phyloP scores from a whole-genome alignment of 2,113 vertebrate genomes.

The Elanus axillaris region DNA sequence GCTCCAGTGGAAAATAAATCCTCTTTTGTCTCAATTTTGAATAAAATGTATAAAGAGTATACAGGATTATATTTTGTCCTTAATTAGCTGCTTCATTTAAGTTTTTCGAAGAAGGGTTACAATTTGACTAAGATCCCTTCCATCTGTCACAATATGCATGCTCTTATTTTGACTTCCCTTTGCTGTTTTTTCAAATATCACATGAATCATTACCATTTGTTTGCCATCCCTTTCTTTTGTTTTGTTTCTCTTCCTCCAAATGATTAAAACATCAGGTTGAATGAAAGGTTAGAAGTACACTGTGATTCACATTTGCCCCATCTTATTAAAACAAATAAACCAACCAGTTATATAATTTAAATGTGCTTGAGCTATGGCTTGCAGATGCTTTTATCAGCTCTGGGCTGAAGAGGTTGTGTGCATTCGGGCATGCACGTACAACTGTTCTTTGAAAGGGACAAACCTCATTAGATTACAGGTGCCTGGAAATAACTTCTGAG shows the following conservation, averaged over 20 bases:
- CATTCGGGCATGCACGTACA: conserved; percentile 68
- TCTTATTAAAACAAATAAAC: conserved; percentile 76
- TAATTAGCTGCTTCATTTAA: conserved; percentile 75
- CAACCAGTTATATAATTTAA: conserved; percentile 48
- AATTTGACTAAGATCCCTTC: conserved; percentile 70
- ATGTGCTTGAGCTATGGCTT: conserved; percentile 33
- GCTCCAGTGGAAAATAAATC: neutral
- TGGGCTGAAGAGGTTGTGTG: conserved; percentile 66
- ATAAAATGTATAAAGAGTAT: conserved; percentile 58
- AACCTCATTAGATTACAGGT: conserved; percentile 80
- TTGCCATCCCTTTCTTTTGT: conserved; percentile 68
- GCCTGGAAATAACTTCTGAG: conserved; percentile 71
- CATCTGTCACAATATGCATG: conserved; percentile 75
- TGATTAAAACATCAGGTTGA: conserved; percentile 80
- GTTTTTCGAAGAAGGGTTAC: conserved; percentile 59
- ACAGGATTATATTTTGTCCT: conserved; percentile 65
- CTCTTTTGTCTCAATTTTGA: conserved; percentile 11
- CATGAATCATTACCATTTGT: conserved; percentile 73
- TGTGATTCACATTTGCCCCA: conserved; percentile 67
- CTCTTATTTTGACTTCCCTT: conserved; percentile 77
- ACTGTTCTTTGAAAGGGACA: conserved; percentile 76
- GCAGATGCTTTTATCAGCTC: conserved; percentile 81
- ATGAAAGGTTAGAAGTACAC: conserved; percentile 73
- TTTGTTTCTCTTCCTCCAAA: conserved; percentile 75
- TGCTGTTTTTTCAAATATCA: conserved; percentile 74